phyloP scores from a whole-genome alignment of 2,888 invertebrate species.

The Ephialtes manifestator region DNA sequence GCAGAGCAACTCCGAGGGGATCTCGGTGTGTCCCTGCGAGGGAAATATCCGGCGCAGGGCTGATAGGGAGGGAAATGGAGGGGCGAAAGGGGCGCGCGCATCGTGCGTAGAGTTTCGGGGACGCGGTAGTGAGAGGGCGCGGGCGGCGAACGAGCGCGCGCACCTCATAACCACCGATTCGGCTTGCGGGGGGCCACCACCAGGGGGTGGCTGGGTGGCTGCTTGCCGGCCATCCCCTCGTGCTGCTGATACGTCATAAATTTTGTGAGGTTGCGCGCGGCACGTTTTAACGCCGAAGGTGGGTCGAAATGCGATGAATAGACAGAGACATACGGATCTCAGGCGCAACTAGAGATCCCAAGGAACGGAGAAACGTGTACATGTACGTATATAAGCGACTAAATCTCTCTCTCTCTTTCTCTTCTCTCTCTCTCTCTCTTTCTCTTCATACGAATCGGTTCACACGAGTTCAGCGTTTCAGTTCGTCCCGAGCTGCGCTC shows the following conservation, averaged over 20 bases:
- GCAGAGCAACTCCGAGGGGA: background rate
- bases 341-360: constrained; percentile 49
- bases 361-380: constrained; percentile 65
- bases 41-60: constrained; percentile 16
- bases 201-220: constrained; percentile 53
- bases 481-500: constrained; percentile 76
- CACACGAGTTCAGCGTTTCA: constrained; percentile 74
- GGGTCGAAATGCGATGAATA: constrained; percentile 68
- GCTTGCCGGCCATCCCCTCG: constrained; percentile 61
- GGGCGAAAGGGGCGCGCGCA: constrained; percentile 17
- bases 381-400: constrained; percentile 71
- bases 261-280: constrained; percentile 81
- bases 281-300: constrained; percentile 71
- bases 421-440: constrained; percentile 11
- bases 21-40: constrained; percentile 4
- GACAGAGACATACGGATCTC: constrained; percentile 67
- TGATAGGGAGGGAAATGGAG: background rate
- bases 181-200: no score
- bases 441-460: constrained; percentile 66
- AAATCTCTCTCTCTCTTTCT: constrained; percentile 23
- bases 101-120: constrained; percentile 23
- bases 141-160: constrained; percentile 31
- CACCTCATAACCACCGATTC: constrained; percentile 34
- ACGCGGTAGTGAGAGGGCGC: constrained; percentile 12
- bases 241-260: constrained; percentile 73